Evolutionary conservation across 2,888 invertebrate species (phyloP), one percentile per base, ranked within the genome.

Genomic region (Campoplex nolae): DNA sequence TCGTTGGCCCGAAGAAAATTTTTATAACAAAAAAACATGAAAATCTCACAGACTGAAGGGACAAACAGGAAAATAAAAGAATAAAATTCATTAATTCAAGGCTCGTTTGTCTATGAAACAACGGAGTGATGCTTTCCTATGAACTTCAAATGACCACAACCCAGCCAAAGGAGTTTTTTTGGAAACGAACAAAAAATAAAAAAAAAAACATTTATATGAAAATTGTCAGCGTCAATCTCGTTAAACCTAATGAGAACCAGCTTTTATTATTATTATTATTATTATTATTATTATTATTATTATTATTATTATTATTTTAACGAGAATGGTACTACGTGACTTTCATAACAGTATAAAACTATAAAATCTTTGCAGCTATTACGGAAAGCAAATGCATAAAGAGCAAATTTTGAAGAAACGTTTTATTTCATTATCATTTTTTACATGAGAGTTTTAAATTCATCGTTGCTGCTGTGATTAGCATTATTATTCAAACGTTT

Each of bases 211-310:
- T 38, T 38, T 38, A 35, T 16, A 75, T 77, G 56, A 84, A 83
- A 85, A 81, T 80, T 42, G 76, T 78, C 70, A 82, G 54, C 84
- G 42, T 76, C 70, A 79, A 77, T 75, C 74, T 88, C 86, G 78
- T 88, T 87, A 83, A 80, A 86, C 71, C 76, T 84, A 86, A 88
- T 86, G 82, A 84, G 85, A 58, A 79, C 32, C 67, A 62, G 65
- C 71, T 65, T 56, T 70, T 42, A 18, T 75, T 58, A 28, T 62
- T 32, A 42, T 56, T 16, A 62, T 62, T 32, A 32, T 56, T 23
- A 28, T 62, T 16, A 16, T 62, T 7, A 16, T 32, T 13, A 13
- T 73, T 73, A 28, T 62, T 32, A 42, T 56, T 16, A 62, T 62
- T 32, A 32, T 56, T 23, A 28, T 62, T 16, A 16, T 62, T 7